A percentile compares a stretch with the other conserved stretches of the same genome.
phyloP scores from a whole-genome alignment of 64 coral and sea anemone genomes.

The Cladopsammia gracilis region DNA sequence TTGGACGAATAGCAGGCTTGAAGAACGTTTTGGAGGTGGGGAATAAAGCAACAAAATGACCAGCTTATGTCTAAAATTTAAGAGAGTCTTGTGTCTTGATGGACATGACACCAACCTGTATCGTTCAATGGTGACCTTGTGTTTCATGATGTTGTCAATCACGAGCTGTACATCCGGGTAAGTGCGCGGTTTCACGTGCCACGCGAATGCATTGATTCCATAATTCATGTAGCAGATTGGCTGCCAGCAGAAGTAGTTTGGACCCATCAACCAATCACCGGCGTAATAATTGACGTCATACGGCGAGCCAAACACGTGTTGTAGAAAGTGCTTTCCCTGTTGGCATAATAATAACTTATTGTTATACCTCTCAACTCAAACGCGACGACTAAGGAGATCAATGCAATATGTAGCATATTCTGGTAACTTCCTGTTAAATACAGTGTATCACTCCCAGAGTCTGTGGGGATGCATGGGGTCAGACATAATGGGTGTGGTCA shows the following conservation, averaged over 20 bases:
- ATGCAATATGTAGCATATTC: too few species aligned
- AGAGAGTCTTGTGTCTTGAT: too few species aligned
- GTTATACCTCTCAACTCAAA: too few species aligned
- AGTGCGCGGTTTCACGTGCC: slow-evolving; percentile 10
- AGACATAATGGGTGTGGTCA: too few species aligned
- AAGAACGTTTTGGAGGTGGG: too few species aligned
- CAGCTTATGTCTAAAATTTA: too few species aligned
- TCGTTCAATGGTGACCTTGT: slow-evolving; percentile 33
- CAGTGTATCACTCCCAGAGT: too few species aligned
- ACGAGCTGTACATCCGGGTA: slow-evolving; percentile 48
- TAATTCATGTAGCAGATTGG: slow-evolving; percentile 51
- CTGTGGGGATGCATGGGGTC: too few species aligned
- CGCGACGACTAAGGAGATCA: too few species aligned
- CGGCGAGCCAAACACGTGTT: slow-evolving; percentile 75
- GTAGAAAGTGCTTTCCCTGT: slow-evolving; percentile 86
- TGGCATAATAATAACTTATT: neutral
- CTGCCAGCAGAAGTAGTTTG: slow-evolving; percentile 90
- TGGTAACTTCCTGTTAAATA: too few species aligned
- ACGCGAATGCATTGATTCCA: slow-evolving; percentile 10
- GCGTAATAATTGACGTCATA: slow-evolving; percentile 92
- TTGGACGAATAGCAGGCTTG: too few species aligned
- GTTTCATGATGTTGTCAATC: slow-evolving; percentile 58
- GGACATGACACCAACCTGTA: slow-evolving; percentile 41
- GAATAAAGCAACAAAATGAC: too few species aligned
- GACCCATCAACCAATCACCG: slow-evolving; percentile 85